Conservation (phyloP, 2,888 invertebrate species). For the Cerceris rybyensis region DNA sequence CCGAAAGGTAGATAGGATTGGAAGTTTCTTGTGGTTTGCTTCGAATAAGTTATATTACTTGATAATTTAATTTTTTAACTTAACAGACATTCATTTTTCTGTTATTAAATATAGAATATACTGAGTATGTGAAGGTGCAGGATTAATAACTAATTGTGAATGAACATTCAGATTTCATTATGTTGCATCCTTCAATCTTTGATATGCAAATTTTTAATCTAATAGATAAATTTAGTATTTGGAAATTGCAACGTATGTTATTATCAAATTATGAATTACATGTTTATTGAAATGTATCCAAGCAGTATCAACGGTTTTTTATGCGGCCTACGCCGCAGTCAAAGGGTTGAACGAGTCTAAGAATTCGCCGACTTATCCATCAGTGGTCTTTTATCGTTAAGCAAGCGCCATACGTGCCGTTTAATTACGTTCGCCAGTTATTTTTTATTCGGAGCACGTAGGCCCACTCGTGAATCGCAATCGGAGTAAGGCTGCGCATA, state of each 20-base stretch:
- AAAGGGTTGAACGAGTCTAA: neutral
- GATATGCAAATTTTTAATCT: neutral
- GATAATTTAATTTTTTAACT: too few relatives aligned
- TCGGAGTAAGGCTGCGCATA: neutral
- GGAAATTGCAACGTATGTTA: neutral
- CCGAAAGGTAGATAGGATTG: too few relatives aligned
- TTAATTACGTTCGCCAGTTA: neutral
- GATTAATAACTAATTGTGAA: too few relatives aligned
- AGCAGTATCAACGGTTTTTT: neutral
- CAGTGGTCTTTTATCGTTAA: neutral
- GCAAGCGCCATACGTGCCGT: neutral
- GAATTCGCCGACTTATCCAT: neutral
- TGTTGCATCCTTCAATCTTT: neutral
- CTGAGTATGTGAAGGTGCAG: too few relatives aligned
- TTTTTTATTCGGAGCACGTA: constrained; percentile 2
- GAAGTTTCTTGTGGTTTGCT: too few relatives aligned
- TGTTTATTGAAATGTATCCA: too few relatives aligned
- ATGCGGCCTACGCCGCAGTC: neutral
- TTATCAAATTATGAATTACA: too few relatives aligned
- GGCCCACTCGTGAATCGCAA: neutral
- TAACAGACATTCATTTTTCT: too few relatives aligned
- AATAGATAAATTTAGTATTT: neutral
- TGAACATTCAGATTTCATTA: neutral
- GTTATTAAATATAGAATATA: too few relatives aligned
- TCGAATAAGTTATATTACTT: too few relatives aligned